Percentiles rank a stretch among this genome's conserved stretches.
Evolutionary conservation across 2,888 invertebrate genomes (phyloP).

Genomic region (Synanthedon vespiformis): DNA sequence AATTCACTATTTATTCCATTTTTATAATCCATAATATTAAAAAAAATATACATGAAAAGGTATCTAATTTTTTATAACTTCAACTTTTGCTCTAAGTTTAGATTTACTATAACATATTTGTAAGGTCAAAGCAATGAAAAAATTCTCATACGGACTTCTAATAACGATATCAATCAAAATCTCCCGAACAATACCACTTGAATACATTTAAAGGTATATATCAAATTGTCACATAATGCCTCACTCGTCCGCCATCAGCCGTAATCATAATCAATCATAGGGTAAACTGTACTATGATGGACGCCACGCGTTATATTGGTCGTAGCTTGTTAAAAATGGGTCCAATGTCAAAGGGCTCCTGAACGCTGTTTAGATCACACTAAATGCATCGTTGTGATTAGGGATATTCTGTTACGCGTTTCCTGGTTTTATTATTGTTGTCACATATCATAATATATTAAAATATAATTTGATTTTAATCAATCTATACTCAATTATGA

Average conservation of each 20-base stretch:
- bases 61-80: too few species aligned
- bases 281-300: slow-evolving; percentile 1
- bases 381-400: slow-evolving; percentile 17
- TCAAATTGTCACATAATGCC: slow-evolving; percentile 50
- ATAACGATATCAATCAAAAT: slow-evolving; percentile 23
- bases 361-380: not conserved
- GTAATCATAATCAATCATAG: slow-evolving; percentile 50
- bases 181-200: slow-evolving; percentile 8
- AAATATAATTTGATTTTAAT: too few species aligned
- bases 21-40: too few species aligned
- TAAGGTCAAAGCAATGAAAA: too few species aligned
- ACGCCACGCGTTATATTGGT: slow-evolving; percentile 4
- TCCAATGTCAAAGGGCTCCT: slow-evolving; percentile 26
- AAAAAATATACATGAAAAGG: too few species aligned
- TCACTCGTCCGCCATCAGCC: slow-evolving; percentile 24
- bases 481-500: too few species aligned
- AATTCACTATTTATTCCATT: too few species aligned
- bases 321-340: slow-evolving; percentile 10
- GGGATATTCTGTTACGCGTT: slow-evolving; percentile 26
- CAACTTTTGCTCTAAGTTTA: too few species aligned
- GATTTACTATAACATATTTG: too few species aligned
- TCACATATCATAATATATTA: too few species aligned
- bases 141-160: not conserved
- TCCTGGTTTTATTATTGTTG: not conserved
- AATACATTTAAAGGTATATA: slow-evolving; percentile 32